Base-by-base conservation (phyloP, 2,113 vertebrate genomes). In the Gymnogyps californianus region DNA sequence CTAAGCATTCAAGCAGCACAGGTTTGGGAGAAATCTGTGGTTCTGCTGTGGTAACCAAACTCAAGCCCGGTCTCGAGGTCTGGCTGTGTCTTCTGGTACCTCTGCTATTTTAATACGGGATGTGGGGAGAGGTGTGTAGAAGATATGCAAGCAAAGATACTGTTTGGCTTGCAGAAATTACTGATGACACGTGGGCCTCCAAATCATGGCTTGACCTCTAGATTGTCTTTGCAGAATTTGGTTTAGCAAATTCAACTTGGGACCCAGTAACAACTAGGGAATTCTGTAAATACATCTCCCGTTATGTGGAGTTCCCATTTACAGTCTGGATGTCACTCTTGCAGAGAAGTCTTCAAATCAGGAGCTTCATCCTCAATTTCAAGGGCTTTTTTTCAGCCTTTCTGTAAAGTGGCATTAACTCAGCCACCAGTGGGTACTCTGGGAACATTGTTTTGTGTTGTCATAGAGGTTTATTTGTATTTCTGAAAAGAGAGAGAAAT, bases 81-180 rank as follows among this genome's bases (percentile, higher is more conserved):
- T 4, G 0, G 2, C 61, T 69, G 13, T 69, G 62, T 38, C 38
- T n/a, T 78, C 36, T 59, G 42, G 8, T 66, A 26, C 69, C 38
- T 49, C 28, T 87, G 47, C n/a, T 57, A 4, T 38, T 51, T 16
- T 75, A 11, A 16, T n/a, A 25, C 0, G 0, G n/a, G 77, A 9
- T 42, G n/a, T 4, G 1, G 34, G 21, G 28, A 62, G 31, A 54
- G 24, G 15, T 49, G 10, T 1, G 0, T n/a, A 13, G n/a, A 67
- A 77, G 52, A 13, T 38, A 29, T 2, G 18, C 32, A 47, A 34
- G 44, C 25, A n/a, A 62, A 66, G 31, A 29, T 87, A 20, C 13
- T 38, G 15, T 20, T 58, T 78, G 74, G 6, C 54, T 90, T 69
- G 70, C 28, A 78, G 34, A 69, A 38, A 52, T 67, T 44, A 49